Conservation (phyloP, 2,113 vertebrate genomes). For the Chloropsis cyanopogon region DNA sequence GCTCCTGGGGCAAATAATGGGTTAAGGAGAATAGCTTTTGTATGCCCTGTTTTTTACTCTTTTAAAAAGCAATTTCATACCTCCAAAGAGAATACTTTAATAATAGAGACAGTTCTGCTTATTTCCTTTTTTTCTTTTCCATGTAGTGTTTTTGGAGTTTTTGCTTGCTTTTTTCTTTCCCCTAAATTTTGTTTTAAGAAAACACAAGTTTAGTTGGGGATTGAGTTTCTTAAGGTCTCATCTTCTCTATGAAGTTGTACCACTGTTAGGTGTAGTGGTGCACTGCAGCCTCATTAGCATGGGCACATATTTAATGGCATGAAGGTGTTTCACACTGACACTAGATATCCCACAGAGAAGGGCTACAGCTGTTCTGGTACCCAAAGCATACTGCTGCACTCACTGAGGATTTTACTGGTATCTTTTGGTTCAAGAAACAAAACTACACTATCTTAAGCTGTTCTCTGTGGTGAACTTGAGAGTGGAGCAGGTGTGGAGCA, state of each 20-base stretch:
- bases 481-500: background rate
- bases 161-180: background rate
- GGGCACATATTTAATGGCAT: background rate
- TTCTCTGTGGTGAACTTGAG: background rate
- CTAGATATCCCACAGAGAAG: background rate
- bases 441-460: background rate
- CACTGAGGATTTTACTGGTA: background rate
- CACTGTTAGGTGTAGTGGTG: background rate
- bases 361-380: background rate
- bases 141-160: background rate
- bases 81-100: constrained; percentile 41
- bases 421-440: background rate
- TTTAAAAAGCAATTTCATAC: constrained; percentile 12
- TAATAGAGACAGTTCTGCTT: constrained; percentile 54
- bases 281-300: background rate
- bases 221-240: constrained; percentile 5
- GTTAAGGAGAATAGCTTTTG: constrained; percentile 54
- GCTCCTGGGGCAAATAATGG: background rate
- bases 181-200: background rate
- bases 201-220: background rate
- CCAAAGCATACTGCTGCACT: background rate
- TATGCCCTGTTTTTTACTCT: constrained; percentile 28
- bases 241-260: background rate
- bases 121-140: constrained; percentile 48
- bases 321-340: background rate